Evolutionary conservation across 2,888 invertebrate species (phyloP).

Genomic region (Encarsia formosa): DNA sequence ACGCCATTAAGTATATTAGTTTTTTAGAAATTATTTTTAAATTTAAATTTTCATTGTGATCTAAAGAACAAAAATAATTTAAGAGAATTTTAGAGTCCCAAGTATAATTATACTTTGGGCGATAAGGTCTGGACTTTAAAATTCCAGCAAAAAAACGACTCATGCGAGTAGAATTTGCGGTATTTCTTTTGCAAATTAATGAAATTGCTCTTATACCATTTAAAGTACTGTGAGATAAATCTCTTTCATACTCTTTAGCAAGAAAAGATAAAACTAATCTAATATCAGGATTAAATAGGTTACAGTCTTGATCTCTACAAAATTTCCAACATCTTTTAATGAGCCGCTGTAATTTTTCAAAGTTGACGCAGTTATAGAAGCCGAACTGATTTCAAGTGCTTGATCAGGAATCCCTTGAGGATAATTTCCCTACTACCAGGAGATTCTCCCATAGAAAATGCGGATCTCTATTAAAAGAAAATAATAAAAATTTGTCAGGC

Average conservation of each 20-base stretch:
- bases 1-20: no score
- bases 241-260: constrained; percentile 3
- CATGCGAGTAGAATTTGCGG: no score
- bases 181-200: no score
- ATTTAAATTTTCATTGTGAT: no score
- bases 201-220: constrained; percentile 7
- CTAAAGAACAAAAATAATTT: no score
- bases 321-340: background rate
- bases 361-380: background rate
- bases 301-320: background rate
- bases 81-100: no score
- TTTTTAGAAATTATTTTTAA: no score
- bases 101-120: no score
- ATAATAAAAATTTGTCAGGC: constrained; percentile 11
- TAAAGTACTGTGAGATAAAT: constrained; percentile 14
- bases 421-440: constrained; percentile 10
- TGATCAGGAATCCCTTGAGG: background rate
- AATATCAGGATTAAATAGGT: background rate
- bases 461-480: constrained; percentile 6
- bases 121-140: no score
- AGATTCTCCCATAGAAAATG: constrained; percentile 8
- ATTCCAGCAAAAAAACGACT: no score
- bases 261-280: background rate
- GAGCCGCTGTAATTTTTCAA: background rate
- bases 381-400: background rate